These are phyloP conservation scores for Laterallus jamaicensis DNA, from an alignment of 2,113 vertebrate species.

Conservation along the genomic window DNA sequence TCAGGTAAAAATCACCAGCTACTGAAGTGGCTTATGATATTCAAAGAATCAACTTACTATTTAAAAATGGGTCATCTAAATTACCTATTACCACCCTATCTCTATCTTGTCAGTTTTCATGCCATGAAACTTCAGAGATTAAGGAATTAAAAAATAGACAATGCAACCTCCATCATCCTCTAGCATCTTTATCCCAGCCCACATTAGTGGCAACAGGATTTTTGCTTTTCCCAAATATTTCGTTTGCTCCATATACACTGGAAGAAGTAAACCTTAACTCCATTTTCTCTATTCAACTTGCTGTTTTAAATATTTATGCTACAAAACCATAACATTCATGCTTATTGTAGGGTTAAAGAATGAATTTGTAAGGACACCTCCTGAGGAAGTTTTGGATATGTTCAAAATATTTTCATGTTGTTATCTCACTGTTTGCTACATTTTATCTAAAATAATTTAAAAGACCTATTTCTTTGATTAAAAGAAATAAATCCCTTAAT, in stretches of 20 bases:
- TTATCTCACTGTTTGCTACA: neutral
- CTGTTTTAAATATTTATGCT: neutral
- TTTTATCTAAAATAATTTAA: neutral
- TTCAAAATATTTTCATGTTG: neutral
- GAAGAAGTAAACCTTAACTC: neutral
- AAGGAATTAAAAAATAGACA: neutral
- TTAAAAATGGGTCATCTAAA: neutral
- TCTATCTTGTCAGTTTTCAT: neutral
- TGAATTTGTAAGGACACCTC: neutral
- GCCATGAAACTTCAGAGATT: neutral
- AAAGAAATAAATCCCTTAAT: neutral
- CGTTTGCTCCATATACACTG: neutral
- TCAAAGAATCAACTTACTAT: neutral
- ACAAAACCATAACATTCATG: neutral
- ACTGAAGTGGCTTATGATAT: neutral
- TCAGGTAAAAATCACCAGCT: neutral
- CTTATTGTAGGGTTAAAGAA: neutral
- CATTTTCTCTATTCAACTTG: neutral
- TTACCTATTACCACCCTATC: neutral
- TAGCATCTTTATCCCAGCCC: neutral
- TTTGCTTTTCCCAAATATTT: neutral
- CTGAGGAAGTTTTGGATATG: neutral
- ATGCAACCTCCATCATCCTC: neutral
- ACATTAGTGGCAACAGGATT: neutral
- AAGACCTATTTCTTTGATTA: neutral